Conservation (phyloP, 2,113 vertebrate species). For the Merops nubicus region DNA sequence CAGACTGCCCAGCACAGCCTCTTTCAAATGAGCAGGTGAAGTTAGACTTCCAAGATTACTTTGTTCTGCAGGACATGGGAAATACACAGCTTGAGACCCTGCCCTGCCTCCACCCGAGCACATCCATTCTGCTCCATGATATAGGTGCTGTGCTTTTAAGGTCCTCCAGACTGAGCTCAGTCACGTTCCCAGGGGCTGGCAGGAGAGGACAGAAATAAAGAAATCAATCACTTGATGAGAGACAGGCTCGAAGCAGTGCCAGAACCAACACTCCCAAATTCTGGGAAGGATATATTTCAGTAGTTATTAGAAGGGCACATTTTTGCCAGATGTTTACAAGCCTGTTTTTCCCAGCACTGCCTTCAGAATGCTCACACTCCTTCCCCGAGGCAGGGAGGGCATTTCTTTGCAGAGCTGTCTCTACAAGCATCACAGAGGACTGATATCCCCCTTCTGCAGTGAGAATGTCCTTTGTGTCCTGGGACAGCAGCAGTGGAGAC, state of each 20-base stretch:
- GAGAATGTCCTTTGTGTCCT: neutral
- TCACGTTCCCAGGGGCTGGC: neutral
- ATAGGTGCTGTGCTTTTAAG: neutral
- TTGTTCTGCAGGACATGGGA: neutral
- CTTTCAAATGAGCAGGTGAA: neutral
- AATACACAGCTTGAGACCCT: too few species aligned
- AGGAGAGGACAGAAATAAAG: neutral
- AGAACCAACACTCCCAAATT: neutral
- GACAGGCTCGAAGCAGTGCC: neutral
- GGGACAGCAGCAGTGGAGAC: neutral
- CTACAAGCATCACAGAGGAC: neutral
- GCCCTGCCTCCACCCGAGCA: neutral
- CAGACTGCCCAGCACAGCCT: neutral
- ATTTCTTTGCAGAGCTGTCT: neutral
- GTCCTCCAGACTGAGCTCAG: neutral
- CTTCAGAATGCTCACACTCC: neutral
- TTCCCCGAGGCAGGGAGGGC: neutral
- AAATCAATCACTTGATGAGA: neutral
- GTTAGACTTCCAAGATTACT: rapidly evolving
- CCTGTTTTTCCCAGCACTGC: neutral
- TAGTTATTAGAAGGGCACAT: neutral
- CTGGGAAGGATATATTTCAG: neutral
- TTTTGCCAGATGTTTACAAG: neutral
- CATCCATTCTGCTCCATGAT: neutral
- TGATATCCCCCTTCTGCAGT: neutral